Conservation (phyloP, 2,888 invertebrate genomes). For the Dynastes maya region DNA sequence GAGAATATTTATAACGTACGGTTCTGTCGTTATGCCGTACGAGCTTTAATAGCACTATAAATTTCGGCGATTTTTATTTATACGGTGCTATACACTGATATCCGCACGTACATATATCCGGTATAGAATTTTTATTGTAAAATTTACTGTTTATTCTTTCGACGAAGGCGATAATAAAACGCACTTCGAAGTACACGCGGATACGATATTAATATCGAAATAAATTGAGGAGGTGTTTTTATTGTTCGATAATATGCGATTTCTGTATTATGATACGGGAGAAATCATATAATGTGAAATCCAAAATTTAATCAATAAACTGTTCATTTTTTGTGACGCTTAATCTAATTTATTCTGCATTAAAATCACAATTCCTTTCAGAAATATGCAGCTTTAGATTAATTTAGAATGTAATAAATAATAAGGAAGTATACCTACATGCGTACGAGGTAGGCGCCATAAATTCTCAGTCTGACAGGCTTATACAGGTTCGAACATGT, state of each 20-base stretch:
- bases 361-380: neutral
- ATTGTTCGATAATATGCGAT: neutral
- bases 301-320: neutral
- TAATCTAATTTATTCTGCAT: neutral
- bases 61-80: conserved; percentile 12
- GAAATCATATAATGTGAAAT: neutral
- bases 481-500: too few relatives aligned
- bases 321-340: neutral
- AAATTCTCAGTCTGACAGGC: too few relatives aligned
- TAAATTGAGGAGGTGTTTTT: neutral
- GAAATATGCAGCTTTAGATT: too few relatives aligned
- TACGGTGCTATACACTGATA: neutral
- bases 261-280: neutral
- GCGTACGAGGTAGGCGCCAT: too few relatives aligned
- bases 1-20: conserved; percentile 5
- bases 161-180: neutral
- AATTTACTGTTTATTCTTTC: conserved; percentile 7
- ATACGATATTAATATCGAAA: neutral
- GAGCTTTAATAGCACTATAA: conserved; percentile 16
- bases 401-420: too few relatives aligned
- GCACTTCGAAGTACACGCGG: neutral
- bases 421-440: too few relatives aligned
- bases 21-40: neutral
- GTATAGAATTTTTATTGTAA: conserved; percentile 3
- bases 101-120: neutral